A percentile compares a stretch with the other conserved stretches of the same genome.
Evolutionary conservation across 2,113 vertebrate genomes (phyloP).

Genomic region (Seriola quinqueradiata): DNA sequence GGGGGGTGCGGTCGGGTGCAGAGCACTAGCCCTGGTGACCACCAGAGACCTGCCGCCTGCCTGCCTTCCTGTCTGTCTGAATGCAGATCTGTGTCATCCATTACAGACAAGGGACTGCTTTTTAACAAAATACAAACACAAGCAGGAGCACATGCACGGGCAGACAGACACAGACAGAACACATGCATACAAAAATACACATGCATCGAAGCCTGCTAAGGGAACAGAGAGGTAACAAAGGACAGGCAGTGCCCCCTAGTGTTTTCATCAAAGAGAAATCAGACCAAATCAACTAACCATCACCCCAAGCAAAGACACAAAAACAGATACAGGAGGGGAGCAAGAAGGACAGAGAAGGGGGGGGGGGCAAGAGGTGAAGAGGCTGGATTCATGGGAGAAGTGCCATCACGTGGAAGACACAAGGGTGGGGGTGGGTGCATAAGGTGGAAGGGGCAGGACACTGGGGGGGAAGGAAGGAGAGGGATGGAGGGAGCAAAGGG

Average conservation of each 20-base stretch:
- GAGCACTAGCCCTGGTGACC: conserved; percentile 63
- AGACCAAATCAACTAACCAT: conserved; percentile 79
- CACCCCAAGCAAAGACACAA: conserved; percentile 61
- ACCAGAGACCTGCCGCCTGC: conserved; percentile 73
- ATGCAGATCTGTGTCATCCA: conserved; percentile 87
- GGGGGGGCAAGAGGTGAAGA: conserved; percentile 42
- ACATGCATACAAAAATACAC: conserved; percentile 60
- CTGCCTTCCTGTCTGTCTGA: conserved; percentile 70
- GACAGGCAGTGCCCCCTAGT: conserved; percentile 99
- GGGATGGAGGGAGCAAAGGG: conserved; percentile 30
- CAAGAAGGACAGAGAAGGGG: background rate
- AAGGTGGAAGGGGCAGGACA: conserved; percentile 32
- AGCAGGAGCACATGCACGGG: conserved; percentile 49
- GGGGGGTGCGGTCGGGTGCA: conserved; percentile 41
- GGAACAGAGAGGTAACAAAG: conserved; percentile 86
- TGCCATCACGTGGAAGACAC: conserved; percentile 68
- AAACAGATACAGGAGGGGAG: conserved; percentile 55
- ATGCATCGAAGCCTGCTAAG: conserved; percentile 56
- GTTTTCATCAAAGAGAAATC: conserved; percentile 88
- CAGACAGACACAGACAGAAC: conserved; percentile 49
- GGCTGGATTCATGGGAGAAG: conserved; percentile 62
- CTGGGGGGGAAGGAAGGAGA: conserved; percentile 27
- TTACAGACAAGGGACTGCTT: conserved; percentile 80
- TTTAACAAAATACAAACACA: conserved; percentile 71
- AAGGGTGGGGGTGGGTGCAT: conserved; percentile 13